Percentiles rank a stretch among this genome's conserved stretches.
Conservation (phyloP, 2,113 vertebrate species). For the Trichechus manatus region DNA sequence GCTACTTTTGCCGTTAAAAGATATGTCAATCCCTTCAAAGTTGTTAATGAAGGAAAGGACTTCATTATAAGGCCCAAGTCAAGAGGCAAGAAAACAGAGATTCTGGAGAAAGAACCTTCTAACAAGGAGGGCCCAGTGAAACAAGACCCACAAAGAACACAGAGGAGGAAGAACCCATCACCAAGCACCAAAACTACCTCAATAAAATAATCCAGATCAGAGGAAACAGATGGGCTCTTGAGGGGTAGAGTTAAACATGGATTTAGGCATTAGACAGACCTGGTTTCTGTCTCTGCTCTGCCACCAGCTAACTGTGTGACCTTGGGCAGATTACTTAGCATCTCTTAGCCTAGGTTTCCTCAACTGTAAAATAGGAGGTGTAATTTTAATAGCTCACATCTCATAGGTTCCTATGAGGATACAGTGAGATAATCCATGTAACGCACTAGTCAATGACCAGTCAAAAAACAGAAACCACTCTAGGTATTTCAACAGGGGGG, state of each 20-base stretch:
- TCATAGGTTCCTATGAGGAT: not conserved
- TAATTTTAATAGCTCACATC: not conserved
- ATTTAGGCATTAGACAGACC: not conserved
- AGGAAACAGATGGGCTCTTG: too few relatives aligned
- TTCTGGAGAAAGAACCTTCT: not conserved
- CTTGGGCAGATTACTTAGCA: not conserved
- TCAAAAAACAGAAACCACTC: not conserved
- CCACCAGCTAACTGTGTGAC: not conserved
- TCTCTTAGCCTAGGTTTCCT: not conserved
- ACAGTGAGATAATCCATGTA: not conserved
- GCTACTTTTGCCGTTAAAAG: not conserved
- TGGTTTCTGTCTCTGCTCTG: not conserved
- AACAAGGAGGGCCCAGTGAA: not conserved
- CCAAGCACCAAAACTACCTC: not conserved
- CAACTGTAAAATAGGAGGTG: not conserved
- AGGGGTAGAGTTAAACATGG: not conserved
- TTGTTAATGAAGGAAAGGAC: not conserved
- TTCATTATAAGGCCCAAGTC: not conserved
- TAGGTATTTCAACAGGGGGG: not conserved
- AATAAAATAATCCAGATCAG: too few relatives aligned
- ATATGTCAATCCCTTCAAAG: not conserved
- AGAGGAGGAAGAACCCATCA: not conserved
- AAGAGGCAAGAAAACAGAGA: not conserved
- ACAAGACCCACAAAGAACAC: not conserved
- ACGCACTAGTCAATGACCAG: not conserved